A percentile compares a stretch with the other conserved stretches of the same genome.
These are phyloP conservation scores for Trinorchestia longiramus DNA, from an alignment of 1,140 invertebrate species.

Conservation along the genomic window DNA sequence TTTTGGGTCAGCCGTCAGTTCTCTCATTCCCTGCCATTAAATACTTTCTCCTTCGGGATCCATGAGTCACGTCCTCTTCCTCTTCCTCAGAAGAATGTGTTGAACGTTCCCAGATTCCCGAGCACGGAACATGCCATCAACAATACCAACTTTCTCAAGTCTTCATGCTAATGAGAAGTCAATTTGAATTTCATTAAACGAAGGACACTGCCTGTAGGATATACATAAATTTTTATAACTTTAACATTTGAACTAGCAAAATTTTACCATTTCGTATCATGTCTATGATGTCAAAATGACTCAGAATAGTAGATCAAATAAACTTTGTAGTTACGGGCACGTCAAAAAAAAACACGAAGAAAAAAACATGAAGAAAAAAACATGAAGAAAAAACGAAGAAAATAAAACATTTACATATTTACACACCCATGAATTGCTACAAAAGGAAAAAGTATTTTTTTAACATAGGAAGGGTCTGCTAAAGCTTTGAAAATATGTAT, in stretches of 20 bases:
- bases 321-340: neutral
- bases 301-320: neutral
- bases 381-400: no score
- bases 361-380: neutral
- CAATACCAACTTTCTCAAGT: neutral
- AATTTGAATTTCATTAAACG: neutral
- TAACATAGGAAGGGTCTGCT: neutral
- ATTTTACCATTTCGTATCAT: neutral
- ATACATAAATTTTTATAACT: neutral
- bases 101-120: neutral
- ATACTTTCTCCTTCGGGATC: constrained; percentile 6
- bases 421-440: neutral
- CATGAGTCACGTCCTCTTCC: neutral
- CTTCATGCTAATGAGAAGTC: neutral
- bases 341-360: neutral
- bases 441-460: neutral
- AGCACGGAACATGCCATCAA: neutral
- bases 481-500: neutral
- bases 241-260: neutral
- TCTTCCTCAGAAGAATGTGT: neutral
- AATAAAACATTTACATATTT: no score
- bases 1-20: neutral
- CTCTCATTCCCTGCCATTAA: neutral
- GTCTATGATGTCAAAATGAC: neutral
- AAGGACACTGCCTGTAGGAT: neutral